Percentiles rank a stretch among this genome's conserved stretches.
These are phyloP conservation scores for Osmerus eperlanus DNA, from an alignment of 2,113 vertebrate genomes.

Conservation along the genomic window DNA sequence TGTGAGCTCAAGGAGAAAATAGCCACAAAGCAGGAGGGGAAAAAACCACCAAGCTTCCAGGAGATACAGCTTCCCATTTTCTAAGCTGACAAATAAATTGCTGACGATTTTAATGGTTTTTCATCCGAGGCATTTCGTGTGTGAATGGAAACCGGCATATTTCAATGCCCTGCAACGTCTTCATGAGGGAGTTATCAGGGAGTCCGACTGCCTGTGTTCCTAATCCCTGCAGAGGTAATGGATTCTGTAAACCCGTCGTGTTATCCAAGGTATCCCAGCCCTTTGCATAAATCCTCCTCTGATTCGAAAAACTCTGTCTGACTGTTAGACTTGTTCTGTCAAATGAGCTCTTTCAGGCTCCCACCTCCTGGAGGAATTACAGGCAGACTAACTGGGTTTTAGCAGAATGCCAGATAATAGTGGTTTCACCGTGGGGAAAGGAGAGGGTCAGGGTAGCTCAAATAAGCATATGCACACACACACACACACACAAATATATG, in stretches of 20 bases:
- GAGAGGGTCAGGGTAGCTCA: neutral
- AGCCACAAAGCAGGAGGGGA: conserved; percentile 32
- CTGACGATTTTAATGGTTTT: conserved; percentile 67
- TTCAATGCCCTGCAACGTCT: conserved; percentile 66
- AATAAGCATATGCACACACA: too few relatives aligned
- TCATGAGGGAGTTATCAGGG: conserved; percentile 72
- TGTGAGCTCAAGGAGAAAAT: conserved; percentile 71
- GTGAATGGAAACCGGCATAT: conserved; percentile 62
- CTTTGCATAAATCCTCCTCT: conserved; percentile 71
- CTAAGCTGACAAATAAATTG: conserved; percentile 72
- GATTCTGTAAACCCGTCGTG: conserved; percentile 63
- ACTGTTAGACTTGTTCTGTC: conserved; percentile 68
- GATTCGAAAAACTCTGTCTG: conserved; percentile 66
- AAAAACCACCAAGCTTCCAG: conserved; percentile 17
- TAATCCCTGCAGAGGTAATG: conserved; percentile 66
- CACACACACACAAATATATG: too few relatives aligned
- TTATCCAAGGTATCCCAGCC: conserved; percentile 66
- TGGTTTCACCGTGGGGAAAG: conserved; percentile 42
- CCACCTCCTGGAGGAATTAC: conserved; percentile 63
- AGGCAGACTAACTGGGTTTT: conserved; percentile 58
- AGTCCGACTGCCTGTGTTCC: conserved; percentile 57
- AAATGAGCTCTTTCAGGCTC: conserved; percentile 68
- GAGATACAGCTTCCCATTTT: conserved; percentile 50
- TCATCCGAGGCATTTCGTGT: conserved; percentile 44
- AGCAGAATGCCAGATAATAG: conserved; percentile 60